These are phyloP conservation scores for Parelbella ahira DNA, from an alignment of 2,888 invertebrate genomes.

Conservation along the genomic window DNA sequence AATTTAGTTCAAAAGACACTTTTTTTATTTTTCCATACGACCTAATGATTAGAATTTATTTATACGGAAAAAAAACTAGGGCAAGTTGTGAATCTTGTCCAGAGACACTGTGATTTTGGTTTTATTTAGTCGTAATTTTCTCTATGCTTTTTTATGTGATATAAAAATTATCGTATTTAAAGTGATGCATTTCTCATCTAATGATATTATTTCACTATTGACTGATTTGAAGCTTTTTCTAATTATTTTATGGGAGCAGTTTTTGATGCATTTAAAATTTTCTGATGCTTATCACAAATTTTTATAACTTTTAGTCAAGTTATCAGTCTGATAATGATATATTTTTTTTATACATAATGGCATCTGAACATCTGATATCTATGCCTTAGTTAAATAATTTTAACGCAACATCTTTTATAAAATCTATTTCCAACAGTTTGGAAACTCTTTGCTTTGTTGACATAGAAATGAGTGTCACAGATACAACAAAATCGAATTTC, in stretches of 20 bases:
- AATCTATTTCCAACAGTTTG: slow-evolving; percentile 24
- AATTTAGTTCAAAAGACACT: slow-evolving; percentile 72
- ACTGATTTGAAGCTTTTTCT: slow-evolving; percentile 38
- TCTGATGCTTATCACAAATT: slow-evolving; percentile 26
- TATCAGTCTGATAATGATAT: slow-evolving; percentile 23
- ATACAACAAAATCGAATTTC: slow-evolving; percentile 1
- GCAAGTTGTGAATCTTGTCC: slow-evolving; percentile 73
- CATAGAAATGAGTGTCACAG: slow-evolving; percentile 17
- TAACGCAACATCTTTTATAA: slow-evolving; percentile 31
- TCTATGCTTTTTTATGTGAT: slow-evolving; percentile 75
- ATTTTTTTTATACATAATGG: slow-evolving; percentile 27
- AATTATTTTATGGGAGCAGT: slow-evolving; percentile 31
- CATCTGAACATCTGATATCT: slow-evolving; percentile 28
- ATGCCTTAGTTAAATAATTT: slow-evolving; percentile 32
- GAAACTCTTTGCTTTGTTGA: slow-evolving; percentile 14
- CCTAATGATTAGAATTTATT: slow-evolving; percentile 68
- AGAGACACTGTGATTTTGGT: slow-evolving; percentile 77
- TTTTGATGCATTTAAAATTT: slow-evolving; percentile 25
- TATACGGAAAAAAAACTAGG: slow-evolving; percentile 64
- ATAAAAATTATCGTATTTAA: slow-evolving; percentile 57
- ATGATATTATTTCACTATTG: slow-evolving; percentile 35
- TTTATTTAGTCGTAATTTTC: slow-evolving; percentile 73
- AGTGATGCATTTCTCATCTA: slow-evolving; percentile 36
- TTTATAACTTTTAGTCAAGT: slow-evolving; percentile 28
- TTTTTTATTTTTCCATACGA: slow-evolving; percentile 53